Conservation (phyloP, 2,888 invertebrate genomes). For the Parthenolecanium corni region DNA sequence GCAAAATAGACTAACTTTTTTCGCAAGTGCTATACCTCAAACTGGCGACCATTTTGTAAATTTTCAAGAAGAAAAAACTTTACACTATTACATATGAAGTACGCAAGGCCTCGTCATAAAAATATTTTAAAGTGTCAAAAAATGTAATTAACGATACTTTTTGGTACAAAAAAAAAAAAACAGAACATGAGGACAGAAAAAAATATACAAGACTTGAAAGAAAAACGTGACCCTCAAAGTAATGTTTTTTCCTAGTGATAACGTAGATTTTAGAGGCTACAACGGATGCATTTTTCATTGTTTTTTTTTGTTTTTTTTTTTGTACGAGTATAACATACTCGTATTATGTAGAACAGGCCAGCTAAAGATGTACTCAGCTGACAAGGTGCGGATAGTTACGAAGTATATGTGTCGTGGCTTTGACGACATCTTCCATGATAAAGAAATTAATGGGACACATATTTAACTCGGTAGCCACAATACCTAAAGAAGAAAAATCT, state of each 20-base stretch:
- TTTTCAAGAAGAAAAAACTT: too few relatives aligned
- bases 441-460: neutral
- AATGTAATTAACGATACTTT: too few relatives aligned
- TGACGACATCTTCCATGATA: neutral
- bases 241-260: neutral
- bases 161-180: too few relatives aligned
- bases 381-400: neutral
- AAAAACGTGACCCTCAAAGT: neutral
- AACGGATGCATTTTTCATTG: neutral
- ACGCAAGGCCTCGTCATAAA: too few relatives aligned
- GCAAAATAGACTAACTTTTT: too few relatives aligned
- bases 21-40: too few relatives aligned
- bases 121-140: too few relatives aligned
- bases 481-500: neutral
- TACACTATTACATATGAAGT: too few relatives aligned
- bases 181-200: too few relatives aligned
- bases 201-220: neutral
- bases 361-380: neutral
- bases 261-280: neutral
- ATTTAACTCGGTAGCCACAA: neutral
- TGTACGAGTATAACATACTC: neutral
- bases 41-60: too few relatives aligned
- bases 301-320: neutral
- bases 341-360: slow-evolving; percentile 1
- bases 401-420: neutral